Base-by-base conservation (phyloP, 2,888 invertebrate genomes). In the Entomobrya proxima region DNA sequence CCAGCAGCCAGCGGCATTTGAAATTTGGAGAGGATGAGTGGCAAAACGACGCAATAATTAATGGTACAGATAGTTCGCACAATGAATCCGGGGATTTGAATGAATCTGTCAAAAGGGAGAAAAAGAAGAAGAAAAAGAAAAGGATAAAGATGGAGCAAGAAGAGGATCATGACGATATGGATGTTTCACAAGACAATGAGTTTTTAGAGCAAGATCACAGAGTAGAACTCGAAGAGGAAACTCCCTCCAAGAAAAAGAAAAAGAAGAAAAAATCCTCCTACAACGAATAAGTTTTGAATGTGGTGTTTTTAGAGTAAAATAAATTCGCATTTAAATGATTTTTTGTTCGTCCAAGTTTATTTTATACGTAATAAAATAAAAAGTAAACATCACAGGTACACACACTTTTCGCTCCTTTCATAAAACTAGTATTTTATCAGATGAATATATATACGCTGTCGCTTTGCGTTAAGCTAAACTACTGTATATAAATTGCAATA, bases 361-460 rank as follows among this genome's bases (percentile, higher is more conserved):
- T 74, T 74, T 81, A 58, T 74, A 72, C 75, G 52, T n/a, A 52
- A 75, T 52, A 52, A 75, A 55, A 44, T 75, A 76, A 83, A 83
- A 84, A 27, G 52, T 84, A 35, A 79, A 84, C 84, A 84, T 84
- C 84, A 84, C 84, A 84, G 84, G 84, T 84, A 84, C 84, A 72
- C 40, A 82, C 81, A 61, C 18, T 30, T 40, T 44, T 58, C 11
- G 37, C 32, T 32, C n/a, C 11, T 32, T 58, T 11, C 47, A 47
- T 15, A 11, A 13, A 55, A n/a, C n/a, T n/a, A n/a, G n/a, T n/a
- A n/a, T n/a, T n/a, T n/a, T n/a, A n/a, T n/a, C n/a, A n/a, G n/a
- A n/a, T n/a, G n/a, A n/a, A n/a, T n/a, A n/a, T n/a, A n/a, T n/a
- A n/a, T n/a, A n/a, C n/a, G n/a, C n/a, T n/a, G n/a, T n/a, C n/a